Conservation (phyloP, 2,113 vertebrate genomes). For the Ictidomys tridecemlineatus region DNA sequence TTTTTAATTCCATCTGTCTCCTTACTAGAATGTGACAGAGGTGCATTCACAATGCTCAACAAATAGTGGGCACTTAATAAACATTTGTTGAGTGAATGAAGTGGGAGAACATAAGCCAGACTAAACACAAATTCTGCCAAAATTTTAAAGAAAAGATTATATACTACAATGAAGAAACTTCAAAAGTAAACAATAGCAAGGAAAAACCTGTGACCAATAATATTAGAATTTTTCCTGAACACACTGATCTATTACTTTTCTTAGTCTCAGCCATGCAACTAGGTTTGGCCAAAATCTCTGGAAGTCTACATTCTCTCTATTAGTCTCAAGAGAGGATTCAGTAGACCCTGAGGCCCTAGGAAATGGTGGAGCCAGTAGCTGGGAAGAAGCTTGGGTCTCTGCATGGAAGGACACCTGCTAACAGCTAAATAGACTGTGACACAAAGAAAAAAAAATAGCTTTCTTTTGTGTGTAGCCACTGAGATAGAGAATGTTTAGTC, state of each 20-base stretch:
- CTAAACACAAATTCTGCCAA: neutral
- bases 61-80: neutral
- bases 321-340: neutral
- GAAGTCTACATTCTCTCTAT: neutral
- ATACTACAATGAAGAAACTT: neutral
- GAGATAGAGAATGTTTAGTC: neutral
- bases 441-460: neutral
- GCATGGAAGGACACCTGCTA: neutral
- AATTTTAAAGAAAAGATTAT: constrained; percentile 14
- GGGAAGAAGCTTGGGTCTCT: neutral
- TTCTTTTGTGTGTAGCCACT: neutral
- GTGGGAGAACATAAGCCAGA: neutral
- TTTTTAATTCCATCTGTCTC: neutral
- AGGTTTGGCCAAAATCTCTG: neutral
- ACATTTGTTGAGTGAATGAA: neutral
- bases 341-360: neutral
- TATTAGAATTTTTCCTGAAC: neutral
- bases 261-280: neutral
- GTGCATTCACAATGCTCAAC: neutral
- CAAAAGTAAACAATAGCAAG: neutral
- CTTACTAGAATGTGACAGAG: neutral
- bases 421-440: neutral
- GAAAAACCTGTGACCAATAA: neutral
- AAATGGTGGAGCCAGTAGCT: neutral
- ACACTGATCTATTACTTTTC: neutral